Conservation (phyloP, 2,797 vertebrate species). For the Crenichthys baileyi region DNA sequence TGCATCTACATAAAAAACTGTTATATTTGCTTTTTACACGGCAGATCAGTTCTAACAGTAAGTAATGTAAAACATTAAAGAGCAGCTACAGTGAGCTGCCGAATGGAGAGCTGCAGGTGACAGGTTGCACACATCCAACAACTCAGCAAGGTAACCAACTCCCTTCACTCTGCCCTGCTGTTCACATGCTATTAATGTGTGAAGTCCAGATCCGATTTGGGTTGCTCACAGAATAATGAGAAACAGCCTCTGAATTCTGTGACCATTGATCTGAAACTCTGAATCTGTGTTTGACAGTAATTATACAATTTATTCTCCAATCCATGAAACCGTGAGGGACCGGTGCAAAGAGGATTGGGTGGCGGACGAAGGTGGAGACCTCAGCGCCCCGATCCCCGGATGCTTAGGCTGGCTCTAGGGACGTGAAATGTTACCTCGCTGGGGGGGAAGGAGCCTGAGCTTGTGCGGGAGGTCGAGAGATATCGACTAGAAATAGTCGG, state of each 20-base stretch:
- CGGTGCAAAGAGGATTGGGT: no score
- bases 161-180: background rate
- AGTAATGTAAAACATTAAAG: conserved; percentile 5
- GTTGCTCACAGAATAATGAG: background rate
- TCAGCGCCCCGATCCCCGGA: no score
- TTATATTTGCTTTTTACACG: background rate
- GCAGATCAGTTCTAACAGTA: background rate
- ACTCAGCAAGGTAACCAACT: conserved; percentile 5
- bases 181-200: background rate
- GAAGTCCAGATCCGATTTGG: background rate
- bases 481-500: no score
- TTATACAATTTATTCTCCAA: background rate
- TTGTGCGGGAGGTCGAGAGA: no score
- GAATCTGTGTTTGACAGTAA: conserved; percentile 1
- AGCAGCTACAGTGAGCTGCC: background rate
- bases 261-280: conserved; percentile 3
- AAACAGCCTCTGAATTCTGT: background rate
- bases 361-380: no score
- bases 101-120: conserved; percentile 14
- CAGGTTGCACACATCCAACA: background rate
- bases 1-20: background rate
- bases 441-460: no score
- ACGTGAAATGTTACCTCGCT: no score
- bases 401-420: no score
- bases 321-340: no score